Evolutionary conservation across 2,113 vertebrate species (phyloP).

Genomic region (Cisticola juncidis): DNA sequence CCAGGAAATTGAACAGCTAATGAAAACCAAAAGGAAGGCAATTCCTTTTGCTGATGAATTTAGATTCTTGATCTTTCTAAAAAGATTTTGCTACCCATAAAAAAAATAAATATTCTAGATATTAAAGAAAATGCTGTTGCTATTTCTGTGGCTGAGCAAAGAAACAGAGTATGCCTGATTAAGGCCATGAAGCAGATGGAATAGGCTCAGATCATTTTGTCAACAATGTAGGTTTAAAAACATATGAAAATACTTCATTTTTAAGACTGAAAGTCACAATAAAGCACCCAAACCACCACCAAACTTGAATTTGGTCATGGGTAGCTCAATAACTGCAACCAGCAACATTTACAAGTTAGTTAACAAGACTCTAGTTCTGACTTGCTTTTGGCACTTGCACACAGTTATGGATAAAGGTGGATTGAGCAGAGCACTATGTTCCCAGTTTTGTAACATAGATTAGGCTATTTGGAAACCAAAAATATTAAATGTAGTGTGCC

Average conservation of each 20-base stretch:
- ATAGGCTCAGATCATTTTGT: background rate
- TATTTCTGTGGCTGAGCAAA: background rate
- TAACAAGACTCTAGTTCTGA: background rate
- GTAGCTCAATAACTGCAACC: background rate
- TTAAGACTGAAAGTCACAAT: background rate
- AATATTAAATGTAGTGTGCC: conserved; percentile 36
- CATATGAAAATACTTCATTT: background rate
- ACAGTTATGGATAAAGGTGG: background rate
- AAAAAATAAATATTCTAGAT: background rate
- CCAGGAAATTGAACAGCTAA: background rate
- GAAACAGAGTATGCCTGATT: background rate
- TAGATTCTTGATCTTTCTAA: background rate
- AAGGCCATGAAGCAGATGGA: background rate
- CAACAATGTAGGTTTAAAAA: background rate
- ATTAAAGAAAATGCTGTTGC: background rate
- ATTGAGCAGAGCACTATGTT: background rate
- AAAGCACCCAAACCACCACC: background rate
- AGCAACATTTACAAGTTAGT: background rate
- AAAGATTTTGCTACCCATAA: background rate
- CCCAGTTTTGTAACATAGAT: conserved; percentile 16
- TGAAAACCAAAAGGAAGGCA: background rate
- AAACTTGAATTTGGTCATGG: background rate
- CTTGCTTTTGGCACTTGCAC: background rate
- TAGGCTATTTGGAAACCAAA: conserved; percentile 56
- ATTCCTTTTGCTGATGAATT: background rate